Percentiles rank a stretch among this genome's conserved stretches.
Evolutionary conservation across 2,888 invertebrate genomes (phyloP).

Genomic region (Plutella xylostella): DNA sequence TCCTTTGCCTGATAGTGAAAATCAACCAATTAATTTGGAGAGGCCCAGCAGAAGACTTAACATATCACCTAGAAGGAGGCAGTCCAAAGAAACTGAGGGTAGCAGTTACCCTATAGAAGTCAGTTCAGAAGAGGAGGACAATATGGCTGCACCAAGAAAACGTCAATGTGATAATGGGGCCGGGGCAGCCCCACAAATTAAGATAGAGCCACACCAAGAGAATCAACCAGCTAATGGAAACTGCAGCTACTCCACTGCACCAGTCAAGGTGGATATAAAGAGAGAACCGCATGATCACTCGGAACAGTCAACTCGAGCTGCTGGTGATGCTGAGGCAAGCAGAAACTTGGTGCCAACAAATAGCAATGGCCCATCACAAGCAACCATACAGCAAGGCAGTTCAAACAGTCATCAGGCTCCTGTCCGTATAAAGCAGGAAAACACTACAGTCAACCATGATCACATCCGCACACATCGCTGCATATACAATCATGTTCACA

Average conservation of each 20-base stretch:
- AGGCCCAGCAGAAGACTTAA: conserved; percentile 56
- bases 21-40: conserved; percentile 32
- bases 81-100: conserved; percentile 45
- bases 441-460: conserved; percentile 19
- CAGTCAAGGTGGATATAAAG: conserved; percentile 33
- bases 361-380: neutral
- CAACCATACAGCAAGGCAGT: neutral
- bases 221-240: conserved; percentile 15
- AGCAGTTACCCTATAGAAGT: conserved; percentile 52
- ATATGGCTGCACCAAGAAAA: conserved; percentile 31
- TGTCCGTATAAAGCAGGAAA: conserved; percentile 31
- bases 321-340: conserved; percentile 19
- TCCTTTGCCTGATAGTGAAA: conserved; percentile 18
- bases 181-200: conserved; percentile 22
- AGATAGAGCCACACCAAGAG: conserved; percentile 13
- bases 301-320: conserved; percentile 24
- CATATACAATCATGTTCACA: conserved; percentile 22
- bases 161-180: conserved; percentile 36
- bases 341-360: conserved; percentile 1
- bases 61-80: conserved; percentile 52
- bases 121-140: conserved; percentile 56
- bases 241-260: conserved; percentile 16
- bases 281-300: conserved; percentile 33
- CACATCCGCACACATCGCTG: conserved; percentile 18
- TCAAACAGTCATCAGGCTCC: conserved; percentile 9